Conservation (phyloP, 2,797 vertebrate genomes). For the Falco concolor region DNA sequence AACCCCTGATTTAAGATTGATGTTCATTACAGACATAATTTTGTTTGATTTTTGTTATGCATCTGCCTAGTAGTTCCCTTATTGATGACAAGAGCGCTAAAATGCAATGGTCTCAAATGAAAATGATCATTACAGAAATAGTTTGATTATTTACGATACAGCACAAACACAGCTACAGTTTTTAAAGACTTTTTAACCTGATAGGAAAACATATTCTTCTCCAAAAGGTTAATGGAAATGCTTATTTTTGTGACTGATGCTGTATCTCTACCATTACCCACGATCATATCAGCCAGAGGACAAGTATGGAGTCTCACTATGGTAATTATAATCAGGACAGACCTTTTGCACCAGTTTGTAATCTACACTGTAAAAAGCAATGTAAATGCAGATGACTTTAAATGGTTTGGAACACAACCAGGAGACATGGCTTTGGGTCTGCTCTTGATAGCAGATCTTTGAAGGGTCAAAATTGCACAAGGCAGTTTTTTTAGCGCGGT, state of each 20-base stretch:
- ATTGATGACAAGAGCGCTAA: not conserved
- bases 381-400: constrained; percentile 99
- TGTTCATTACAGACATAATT: constrained; percentile 2
- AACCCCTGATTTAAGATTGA: not conserved
- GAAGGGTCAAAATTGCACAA: constrained; percentile 90
- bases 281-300: constrained; percentile 84
- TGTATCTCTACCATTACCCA: not conserved
- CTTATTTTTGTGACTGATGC: not conserved
- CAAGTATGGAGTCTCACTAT: constrained; percentile 95
- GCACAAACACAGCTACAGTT: constrained; percentile 65
- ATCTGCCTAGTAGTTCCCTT: constrained; percentile 22
- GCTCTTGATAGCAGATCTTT: constrained; percentile 97
- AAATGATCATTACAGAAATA: constrained; percentile 32
- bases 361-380: constrained; percentile 96
- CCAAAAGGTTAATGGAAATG: constrained; percentile 56
- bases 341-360: constrained; percentile 99
- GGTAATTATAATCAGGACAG: constrained; percentile 98
- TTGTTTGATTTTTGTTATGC: not conserved
- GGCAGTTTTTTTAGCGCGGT: constrained; percentile 96
- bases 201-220: constrained; percentile 56
- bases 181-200: constrained; percentile 53
- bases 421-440: constrained; percentile 98
- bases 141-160: constrained; percentile 48
- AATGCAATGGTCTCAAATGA: not conserved
- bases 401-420: constrained; percentile 99